Conservation (phyloP, 2,888 invertebrate species). For the Clusia tigrina region DNA sequence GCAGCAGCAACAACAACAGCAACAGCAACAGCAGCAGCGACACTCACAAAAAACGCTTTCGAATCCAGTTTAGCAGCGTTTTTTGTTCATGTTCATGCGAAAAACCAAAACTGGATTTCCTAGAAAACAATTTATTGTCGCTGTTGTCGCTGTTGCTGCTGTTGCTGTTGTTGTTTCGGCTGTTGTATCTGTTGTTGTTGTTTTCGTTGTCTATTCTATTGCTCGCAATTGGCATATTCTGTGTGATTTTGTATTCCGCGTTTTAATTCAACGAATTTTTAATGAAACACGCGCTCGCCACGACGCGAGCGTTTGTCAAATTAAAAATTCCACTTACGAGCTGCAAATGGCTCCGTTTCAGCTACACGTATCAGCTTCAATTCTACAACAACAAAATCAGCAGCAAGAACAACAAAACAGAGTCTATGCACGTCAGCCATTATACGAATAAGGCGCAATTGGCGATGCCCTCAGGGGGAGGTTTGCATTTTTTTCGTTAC, state of each 20-base stretch:
- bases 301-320: constrained; percentile 16
- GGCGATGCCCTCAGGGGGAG: neutral
- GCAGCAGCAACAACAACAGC: too few relatives aligned
- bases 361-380: neutral
- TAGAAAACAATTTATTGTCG: constrained; percentile 34
- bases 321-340: constrained; percentile 26
- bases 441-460: neutral
- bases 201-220: constrained; percentile 42
- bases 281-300: constrained; percentile 21
- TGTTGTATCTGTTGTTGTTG: constrained; percentile 39
- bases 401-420: neutral
- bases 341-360: neutral
- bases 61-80: constrained; percentile 11
- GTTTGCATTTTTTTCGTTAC: neutral
- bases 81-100: neutral
- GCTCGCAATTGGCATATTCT: constrained; percentile 20
- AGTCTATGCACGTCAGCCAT: neutral
- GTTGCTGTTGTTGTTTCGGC: constrained; percentile 35
- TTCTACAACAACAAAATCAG: too few relatives aligned
- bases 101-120: constrained; percentile 4
- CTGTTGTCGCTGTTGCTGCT: constrained; percentile 29
- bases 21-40: neutral
- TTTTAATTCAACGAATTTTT: constrained; percentile 32
- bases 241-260: constrained; percentile 31
- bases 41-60: constrained; percentile 4